Percentiles rank a stretch among this genome's conserved stretches.
phyloP scores from a whole-genome alignment of 2,113 vertebrate genomes.

The Hippocampus comes region DNA sequence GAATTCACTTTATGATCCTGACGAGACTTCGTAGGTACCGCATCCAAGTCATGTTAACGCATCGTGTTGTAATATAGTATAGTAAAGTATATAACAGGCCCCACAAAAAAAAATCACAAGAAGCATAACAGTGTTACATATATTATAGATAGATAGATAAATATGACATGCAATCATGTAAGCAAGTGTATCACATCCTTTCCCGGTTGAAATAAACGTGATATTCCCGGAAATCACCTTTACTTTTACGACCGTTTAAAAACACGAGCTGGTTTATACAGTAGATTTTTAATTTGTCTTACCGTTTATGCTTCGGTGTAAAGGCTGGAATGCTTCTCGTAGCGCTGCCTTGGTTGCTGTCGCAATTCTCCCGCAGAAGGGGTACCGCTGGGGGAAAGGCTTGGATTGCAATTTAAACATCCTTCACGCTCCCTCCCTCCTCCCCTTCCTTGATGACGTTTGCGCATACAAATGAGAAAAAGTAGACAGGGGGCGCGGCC shows the following conservation, averaged over 20 bases:
- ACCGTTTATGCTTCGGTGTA: constrained; percentile 32
- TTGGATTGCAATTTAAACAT: constrained; percentile 49
- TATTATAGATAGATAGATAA: too few species aligned
- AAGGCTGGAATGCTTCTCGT: constrained; percentile 36
- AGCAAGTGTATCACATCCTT: background rate
- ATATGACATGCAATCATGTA: background rate
- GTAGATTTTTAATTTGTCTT: constrained; percentile 2
- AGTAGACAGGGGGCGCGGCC: constrained; percentile 3
- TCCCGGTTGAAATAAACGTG: background rate
- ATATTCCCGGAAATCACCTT: background rate
- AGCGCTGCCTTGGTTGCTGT: background rate
- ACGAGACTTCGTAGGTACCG: background rate
- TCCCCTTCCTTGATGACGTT: background rate
- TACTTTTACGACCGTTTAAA: background rate
- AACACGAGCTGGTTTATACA: background rate
- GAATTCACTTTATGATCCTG: background rate
- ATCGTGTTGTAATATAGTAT: background rate
- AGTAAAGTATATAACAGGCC: too few species aligned
- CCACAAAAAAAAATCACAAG: background rate
- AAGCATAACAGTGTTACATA: too few species aligned
- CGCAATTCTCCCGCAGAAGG: constrained; percentile 47
- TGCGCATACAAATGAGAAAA: constrained; percentile 3
- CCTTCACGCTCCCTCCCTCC: background rate
- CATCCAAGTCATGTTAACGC: background rate
- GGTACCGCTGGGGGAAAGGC: constrained; percentile 1